phyloP scores from a whole-genome alignment of 2,888 invertebrate species.

The Tolmerus cingulatus region DNA sequence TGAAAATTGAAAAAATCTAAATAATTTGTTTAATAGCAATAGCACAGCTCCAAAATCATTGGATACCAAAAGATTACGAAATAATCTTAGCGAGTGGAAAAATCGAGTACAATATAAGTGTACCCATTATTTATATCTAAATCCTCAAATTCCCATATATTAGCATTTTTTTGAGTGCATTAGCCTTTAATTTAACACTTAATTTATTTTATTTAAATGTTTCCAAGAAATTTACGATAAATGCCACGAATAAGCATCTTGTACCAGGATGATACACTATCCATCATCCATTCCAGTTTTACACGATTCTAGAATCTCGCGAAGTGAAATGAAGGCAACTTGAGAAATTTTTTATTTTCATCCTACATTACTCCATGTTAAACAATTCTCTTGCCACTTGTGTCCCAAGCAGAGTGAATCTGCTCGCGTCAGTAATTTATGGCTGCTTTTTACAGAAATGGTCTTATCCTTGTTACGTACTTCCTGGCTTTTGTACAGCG shows the following conservation, averaged over 20 bases:
- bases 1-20: too few relatives aligned
- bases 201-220: background rate
- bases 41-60: too few relatives aligned
- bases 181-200: background rate
- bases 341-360: conserved; percentile 11
- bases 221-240: background rate
- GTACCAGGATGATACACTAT: background rate
- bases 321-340: background rate
- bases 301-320: background rate
- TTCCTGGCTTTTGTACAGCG: background rate
- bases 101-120: too few relatives aligned
- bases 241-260: background rate
- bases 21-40: too few relatives aligned
- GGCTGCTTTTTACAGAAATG: background rate
- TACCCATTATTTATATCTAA: too few relatives aligned
- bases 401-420: background rate
- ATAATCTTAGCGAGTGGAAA: too few relatives aligned
- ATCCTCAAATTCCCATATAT: too few relatives aligned
- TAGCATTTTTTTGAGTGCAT: background rate
- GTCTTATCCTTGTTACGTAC: background rate
- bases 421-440: conserved; percentile 1
- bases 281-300: background rate
- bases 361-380: conserved; percentile 1
- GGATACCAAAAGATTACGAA: too few relatives aligned
- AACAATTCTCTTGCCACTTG: conserved; percentile 8